Conservation (phyloP, 2,113 vertebrate genomes). For the Eclectus roratus region DNA sequence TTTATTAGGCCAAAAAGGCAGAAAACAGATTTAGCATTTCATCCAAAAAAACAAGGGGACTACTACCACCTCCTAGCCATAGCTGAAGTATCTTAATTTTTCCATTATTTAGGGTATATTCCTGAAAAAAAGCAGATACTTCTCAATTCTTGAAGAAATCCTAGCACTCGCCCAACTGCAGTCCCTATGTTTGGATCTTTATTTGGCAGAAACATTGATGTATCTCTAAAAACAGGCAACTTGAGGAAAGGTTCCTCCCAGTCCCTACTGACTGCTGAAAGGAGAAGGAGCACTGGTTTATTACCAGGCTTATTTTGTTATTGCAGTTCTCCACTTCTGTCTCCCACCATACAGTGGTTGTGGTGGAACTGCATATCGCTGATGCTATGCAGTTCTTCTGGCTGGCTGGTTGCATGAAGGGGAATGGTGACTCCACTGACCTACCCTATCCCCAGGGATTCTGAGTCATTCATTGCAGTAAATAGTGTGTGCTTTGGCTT, state of each 20-base stretch:
- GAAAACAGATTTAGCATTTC: background rate
- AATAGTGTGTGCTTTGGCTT: background rate
- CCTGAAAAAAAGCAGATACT: background rate
- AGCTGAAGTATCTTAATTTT: background rate
- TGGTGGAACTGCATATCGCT: background rate
- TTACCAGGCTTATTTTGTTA: background rate
- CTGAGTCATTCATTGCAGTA: background rate
- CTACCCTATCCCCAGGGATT: background rate
- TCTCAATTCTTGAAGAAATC: background rate
- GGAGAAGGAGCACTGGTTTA: background rate
- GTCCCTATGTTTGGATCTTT: background rate
- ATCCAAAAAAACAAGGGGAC: background rate
- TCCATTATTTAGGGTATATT: background rate
- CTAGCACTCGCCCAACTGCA: background rate
- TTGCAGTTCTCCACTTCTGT: background rate
- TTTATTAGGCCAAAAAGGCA: background rate
- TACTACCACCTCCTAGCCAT: background rate
- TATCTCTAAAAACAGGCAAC: background rate
- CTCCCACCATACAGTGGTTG: background rate
- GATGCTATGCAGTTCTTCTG: background rate
- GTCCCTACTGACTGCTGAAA: background rate
- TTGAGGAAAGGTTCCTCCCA: background rate
- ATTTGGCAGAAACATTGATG: background rate
- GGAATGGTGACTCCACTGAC: background rate
- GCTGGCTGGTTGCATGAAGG: background rate